phyloP scores from a whole-genome alignment of 1,140 invertebrate species.

The Euwallacea similis region DNA sequence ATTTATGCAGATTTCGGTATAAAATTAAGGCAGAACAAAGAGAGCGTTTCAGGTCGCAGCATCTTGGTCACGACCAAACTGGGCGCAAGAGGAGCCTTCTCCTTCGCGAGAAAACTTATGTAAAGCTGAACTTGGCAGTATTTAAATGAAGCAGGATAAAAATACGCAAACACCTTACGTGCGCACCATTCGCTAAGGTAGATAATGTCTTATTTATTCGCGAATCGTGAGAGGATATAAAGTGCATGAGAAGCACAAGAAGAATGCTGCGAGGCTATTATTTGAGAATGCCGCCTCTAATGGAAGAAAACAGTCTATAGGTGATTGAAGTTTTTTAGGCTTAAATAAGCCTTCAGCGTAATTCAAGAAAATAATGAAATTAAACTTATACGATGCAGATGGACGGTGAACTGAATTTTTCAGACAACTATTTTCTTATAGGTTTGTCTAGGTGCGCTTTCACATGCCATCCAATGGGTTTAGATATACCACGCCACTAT shows the following conservation, averaged over 20 bases:
- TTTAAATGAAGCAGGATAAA: conserved; percentile 33
- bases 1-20: neutral
- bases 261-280: neutral
- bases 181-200: conserved; percentile 17
- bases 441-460: no score
- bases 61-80: conserved; percentile 21
- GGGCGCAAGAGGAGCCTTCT: neutral
- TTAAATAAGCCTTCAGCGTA: no score
- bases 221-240: conserved; percentile 29
- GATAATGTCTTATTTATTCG: conserved; percentile 37
- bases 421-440: no score
- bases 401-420: no score
- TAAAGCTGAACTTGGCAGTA: conserved; percentile 23
- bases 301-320: neutral
- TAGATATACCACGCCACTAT: no score
- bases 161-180: conserved; percentile 29
- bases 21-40: neutral
- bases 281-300: neutral
- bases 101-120: conserved; percentile 27
- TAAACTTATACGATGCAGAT: no score
- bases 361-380: no score
- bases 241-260: conserved; percentile 21
- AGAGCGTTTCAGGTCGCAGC: neutral
- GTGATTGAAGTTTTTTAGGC: neutral
- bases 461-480: no score